These are phyloP conservation scores for Salvelinus fontinalis DNA, from an alignment of 2,113 vertebrate species.

Conservation along the genomic window DNA sequence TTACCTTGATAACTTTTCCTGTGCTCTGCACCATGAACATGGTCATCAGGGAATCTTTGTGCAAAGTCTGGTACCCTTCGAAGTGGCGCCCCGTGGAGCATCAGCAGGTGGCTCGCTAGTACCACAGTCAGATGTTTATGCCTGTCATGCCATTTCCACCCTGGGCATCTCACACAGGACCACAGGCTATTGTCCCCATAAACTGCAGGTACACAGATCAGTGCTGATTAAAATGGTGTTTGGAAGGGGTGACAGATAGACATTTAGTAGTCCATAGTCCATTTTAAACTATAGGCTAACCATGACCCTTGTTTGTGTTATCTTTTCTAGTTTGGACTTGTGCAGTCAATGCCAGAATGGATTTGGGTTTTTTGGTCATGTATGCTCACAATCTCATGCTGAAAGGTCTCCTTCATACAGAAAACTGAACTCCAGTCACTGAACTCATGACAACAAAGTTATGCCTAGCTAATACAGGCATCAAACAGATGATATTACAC, in stretches of 20 bases:
- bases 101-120: constrained; percentile 60
- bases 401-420: not conserved
- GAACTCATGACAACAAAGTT: too few relatives aligned
- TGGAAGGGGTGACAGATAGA: too few relatives aligned
- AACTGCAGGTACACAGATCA: constrained; percentile 79
- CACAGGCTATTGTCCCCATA: constrained; percentile 92
- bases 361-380: constrained; percentile 77
- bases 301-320: not conserved
- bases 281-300: not conserved
- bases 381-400: constrained; percentile 37
- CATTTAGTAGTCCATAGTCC: too few relatives aligned
- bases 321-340: constrained; percentile 75
- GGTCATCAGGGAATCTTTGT: constrained; percentile 86
- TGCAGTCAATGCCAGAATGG: constrained; percentile 83
- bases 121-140: constrained; percentile 85
- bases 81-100: constrained; percentile 48
- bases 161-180: constrained; percentile 89
- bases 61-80: constrained; percentile 86
- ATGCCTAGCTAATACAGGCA: not conserved
- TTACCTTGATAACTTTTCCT: constrained; percentile 89
- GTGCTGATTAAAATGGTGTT: too few relatives aligned
- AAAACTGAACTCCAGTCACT: not conserved
- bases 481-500: too few relatives aligned
- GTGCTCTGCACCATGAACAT: constrained; percentile 85
- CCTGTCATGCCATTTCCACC: constrained; percentile 87